phyloP scores from a whole-genome alignment of 2,888 invertebrate species.

The Calliphora vomitoria region DNA sequence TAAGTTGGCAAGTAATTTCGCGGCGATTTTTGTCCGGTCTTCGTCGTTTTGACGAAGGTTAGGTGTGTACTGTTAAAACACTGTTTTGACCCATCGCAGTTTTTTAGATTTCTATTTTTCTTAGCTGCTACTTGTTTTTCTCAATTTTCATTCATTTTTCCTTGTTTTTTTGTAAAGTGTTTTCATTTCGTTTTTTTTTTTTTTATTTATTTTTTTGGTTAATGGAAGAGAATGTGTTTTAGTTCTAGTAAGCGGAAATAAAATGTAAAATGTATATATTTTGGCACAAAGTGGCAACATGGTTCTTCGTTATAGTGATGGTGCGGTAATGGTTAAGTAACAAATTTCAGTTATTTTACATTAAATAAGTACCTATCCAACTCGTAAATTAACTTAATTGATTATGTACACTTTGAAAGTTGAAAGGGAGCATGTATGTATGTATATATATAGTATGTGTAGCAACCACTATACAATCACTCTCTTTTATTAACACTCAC shows the following conservation, averaged over 20 bases:
- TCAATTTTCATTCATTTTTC: neutral
- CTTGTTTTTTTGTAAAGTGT: neutral
- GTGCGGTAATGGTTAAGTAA: constrained; percentile 65
- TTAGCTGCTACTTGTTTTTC: neutral
- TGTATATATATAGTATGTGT: neutral
- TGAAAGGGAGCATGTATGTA: neutral
- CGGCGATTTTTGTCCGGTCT: too few relatives aligned
- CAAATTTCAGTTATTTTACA: constrained; percentile 69
- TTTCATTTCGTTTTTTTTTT: constrained; percentile 20
- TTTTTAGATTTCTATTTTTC: neutral
- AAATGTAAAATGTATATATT: constrained; percentile 48
- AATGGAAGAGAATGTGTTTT: constrained; percentile 34
- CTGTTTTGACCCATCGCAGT: too few relatives aligned
- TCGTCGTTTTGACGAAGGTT: too few relatives aligned
- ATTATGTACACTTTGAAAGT: constrained; percentile 64
- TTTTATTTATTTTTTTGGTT: constrained; percentile 20
- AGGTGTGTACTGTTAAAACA: too few relatives aligned
- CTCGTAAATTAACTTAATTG: constrained; percentile 73
- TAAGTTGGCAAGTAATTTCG: too few relatives aligned
- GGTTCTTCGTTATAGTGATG: constrained; percentile 27
- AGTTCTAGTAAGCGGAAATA: constrained; percentile 43
- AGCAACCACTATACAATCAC: neutral
- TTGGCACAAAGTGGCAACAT: constrained; percentile 61
- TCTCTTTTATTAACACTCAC: neutral
- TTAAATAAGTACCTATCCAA: constrained; percentile 71